These are phyloP conservation scores for Tachina lurida DNA, from an alignment of 2,888 invertebrate species.

Conservation along the genomic window DNA sequence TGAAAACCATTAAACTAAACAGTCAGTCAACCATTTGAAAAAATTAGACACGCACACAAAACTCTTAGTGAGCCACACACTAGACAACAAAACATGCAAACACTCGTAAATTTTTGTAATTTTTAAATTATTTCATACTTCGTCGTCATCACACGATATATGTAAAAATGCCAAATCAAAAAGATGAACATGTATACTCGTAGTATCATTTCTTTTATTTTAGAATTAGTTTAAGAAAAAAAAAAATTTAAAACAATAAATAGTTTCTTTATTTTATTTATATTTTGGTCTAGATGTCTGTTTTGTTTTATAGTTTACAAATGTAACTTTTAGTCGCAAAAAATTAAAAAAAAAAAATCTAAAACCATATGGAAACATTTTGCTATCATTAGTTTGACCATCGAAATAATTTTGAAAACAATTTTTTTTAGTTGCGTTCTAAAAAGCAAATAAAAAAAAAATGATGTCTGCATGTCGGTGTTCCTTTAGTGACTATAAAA, in stretches of 20 bases:
- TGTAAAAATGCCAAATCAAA: slow-evolving; percentile 28
- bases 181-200: slow-evolving; percentile 27
- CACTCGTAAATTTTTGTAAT: slow-evolving; percentile 60
- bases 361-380: slow-evolving; percentile 69
- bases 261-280: slow-evolving; percentile 34
- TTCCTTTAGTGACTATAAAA: slow-evolving; percentile 16
- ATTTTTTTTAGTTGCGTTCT: background rate
- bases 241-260: slow-evolving; percentile 52
- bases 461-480: slow-evolving; percentile 55
- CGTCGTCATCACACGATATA: slow-evolving; percentile 47
- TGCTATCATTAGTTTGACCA: slow-evolving; percentile 70
- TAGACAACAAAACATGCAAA: slow-evolving; percentile 47
- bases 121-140: slow-evolving; percentile 61
- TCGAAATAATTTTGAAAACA: slow-evolving; percentile 63
- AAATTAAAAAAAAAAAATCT: background rate
- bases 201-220: slow-evolving; percentile 34
- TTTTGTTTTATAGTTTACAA: slow-evolving; percentile 60
- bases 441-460: slow-evolving; percentile 26
- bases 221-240: slow-evolving; percentile 23
- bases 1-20: slow-evolving; percentile 58
- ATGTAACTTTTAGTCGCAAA: slow-evolving; percentile 46
- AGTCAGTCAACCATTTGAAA: slow-evolving; percentile 56
- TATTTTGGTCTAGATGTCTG: slow-evolving; percentile 59
- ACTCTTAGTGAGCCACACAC: slow-evolving; percentile 25
- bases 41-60: slow-evolving; percentile 55